A percentile compares a stretch with the other conserved stretches of the same genome.
Evolutionary conservation across 2,113 vertebrate genomes (phyloP).

Genomic region (Carollia perspicillata): DNA sequence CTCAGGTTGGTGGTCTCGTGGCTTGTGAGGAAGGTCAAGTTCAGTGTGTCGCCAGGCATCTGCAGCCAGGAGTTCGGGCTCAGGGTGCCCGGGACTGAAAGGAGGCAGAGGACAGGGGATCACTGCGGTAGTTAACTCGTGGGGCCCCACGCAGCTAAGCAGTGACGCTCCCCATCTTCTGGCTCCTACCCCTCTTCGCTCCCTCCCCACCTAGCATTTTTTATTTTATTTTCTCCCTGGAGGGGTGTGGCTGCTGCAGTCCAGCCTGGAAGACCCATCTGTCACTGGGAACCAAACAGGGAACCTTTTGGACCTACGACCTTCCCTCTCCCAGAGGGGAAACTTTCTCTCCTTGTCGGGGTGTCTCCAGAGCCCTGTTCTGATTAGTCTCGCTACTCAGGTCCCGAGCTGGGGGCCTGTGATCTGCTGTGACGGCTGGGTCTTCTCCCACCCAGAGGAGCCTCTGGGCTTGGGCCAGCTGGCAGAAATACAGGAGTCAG

Average conservation of each 20-base stretch:
- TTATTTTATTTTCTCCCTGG: background rate
- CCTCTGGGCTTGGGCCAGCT: background rate
- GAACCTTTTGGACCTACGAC: background rate
- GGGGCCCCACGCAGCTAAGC: background rate
- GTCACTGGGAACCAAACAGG: background rate
- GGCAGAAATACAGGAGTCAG: background rate
- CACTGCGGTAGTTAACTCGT: background rate
- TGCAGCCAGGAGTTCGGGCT: background rate
- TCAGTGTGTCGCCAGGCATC: background rate
- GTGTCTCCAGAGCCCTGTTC: background rate
- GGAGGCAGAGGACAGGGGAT: background rate
- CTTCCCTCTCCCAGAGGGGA: background rate
- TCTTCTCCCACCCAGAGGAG: background rate
- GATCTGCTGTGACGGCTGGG: background rate
- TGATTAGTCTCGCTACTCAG: background rate
- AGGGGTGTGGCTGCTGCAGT: background rate
- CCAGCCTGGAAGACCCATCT: background rate
- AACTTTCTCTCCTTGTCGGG: background rate
- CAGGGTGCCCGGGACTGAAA: slow-evolving; percentile 52
- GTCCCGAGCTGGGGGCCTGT: background rate
- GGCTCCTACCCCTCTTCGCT: background rate
- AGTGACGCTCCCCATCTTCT: background rate
- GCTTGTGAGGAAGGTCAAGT: slow-evolving; percentile 32
- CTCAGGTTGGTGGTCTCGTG: slow-evolving; percentile 24
- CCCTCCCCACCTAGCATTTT: background rate